Percentiles rank a stretch among this genome's conserved stretches.
Evolutionary conservation across 2,797 vertebrate genomes (phyloP).

Genomic region (Cyprinella venusta): DNA sequence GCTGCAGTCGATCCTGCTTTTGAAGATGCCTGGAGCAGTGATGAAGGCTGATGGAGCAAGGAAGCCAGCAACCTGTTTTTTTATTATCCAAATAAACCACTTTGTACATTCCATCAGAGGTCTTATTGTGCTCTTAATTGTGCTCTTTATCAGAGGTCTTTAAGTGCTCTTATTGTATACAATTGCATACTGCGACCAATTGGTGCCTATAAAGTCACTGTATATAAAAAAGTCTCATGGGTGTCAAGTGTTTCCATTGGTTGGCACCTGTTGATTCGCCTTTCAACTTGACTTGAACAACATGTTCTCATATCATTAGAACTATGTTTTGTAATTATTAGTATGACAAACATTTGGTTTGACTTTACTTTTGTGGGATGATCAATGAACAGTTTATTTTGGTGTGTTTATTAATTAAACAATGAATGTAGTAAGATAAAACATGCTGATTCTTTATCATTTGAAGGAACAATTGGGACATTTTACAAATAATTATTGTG

Average conservation of each 20-base stretch:
- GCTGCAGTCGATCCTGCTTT: conserved; percentile 82
- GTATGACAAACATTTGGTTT: background rate
- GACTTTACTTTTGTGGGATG: background rate
- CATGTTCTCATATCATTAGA: background rate
- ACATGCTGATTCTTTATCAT: background rate
- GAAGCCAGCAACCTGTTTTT: background rate
- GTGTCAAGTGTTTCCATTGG: background rate
- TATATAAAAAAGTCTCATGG: background rate
- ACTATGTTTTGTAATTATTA: background rate
- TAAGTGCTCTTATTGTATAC: conserved; percentile 9
- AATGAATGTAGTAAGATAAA: background rate
- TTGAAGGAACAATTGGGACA: background rate
- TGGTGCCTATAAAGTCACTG: background rate
- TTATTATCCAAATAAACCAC: background rate
- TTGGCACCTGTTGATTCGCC: background rate
- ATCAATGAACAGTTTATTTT: background rate
- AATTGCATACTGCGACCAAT: background rate
- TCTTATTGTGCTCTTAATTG: no score
- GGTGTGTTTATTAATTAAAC: background rate
- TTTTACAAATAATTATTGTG: background rate
- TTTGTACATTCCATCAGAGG: background rate
- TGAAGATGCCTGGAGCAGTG: conserved; percentile 95
- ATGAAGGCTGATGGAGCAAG: conserved; percentile 80
- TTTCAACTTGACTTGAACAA: background rate
- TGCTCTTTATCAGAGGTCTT: no score